phyloP scores from a whole-genome alignment of 2,113 vertebrate species.

The Prionailurus viverrinus region DNA sequence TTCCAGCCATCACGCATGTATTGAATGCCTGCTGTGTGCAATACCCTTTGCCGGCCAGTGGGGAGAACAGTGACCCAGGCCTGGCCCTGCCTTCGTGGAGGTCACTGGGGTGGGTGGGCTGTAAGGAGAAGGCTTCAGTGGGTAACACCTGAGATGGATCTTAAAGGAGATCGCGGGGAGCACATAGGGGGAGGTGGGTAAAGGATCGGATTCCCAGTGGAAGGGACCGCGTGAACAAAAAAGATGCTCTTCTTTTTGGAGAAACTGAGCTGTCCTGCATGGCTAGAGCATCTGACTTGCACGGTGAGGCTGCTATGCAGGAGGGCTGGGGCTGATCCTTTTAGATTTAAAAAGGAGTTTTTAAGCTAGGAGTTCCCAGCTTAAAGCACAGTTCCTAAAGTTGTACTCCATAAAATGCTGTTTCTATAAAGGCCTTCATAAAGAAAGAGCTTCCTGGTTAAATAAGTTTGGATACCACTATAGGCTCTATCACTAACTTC shows the following conservation, averaged over 20 bases:
- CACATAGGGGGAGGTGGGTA: accelerated
- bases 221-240: not conserved
- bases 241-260: too few species aligned
- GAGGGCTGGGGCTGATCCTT: not conserved
- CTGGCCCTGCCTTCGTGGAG: not conserved
- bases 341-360: not conserved
- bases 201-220: not conserved
- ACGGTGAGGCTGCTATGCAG: not conserved
- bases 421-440: not conserved
- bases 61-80: not conserved
- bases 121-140: not conserved
- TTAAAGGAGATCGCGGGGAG: not conserved
- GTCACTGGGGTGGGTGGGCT: not conserved
- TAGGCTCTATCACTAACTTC: not conserved
- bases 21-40: too few species aligned
- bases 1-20: accelerated
- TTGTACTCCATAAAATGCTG: not conserved
- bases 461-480: not conserved
- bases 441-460: not conserved
- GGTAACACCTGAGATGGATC: not conserved
- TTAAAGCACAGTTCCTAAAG: not conserved
- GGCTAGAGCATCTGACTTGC: not conserved
- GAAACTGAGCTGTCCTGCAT: not conserved
- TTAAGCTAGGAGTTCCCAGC: not conserved
- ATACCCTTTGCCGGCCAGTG: not conserved